Percentiles rank a stretch among this genome's conserved stretches.
Evolutionary conservation across 1,140 invertebrate species (phyloP).

Genomic region (Pectinophora gossypiella): DNA sequence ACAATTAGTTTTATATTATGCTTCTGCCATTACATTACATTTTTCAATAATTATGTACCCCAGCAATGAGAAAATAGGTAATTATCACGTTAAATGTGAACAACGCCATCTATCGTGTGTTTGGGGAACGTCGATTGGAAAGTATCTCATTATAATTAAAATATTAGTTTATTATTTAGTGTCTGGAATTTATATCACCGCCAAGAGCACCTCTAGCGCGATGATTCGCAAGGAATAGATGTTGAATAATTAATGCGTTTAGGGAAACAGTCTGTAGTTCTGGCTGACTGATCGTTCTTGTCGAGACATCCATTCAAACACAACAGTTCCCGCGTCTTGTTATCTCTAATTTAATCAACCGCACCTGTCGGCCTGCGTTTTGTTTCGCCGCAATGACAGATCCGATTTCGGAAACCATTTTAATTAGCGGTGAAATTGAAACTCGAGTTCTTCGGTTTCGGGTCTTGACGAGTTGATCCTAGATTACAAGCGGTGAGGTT

Average conservation of each 20-base stretch:
- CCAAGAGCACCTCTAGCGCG: background rate
- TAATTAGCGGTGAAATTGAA: background rate
- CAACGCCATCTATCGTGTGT: too few species aligned
- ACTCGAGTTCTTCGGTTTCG: background rate
- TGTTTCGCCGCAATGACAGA: slow-evolving; percentile 10
- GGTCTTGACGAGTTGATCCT: too few species aligned
- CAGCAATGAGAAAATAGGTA: too few species aligned
- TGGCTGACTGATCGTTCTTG: slow-evolving; percentile 12
- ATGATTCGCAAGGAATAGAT: slow-evolving; percentile 23
- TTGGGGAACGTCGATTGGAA: too few species aligned
- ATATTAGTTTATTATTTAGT: too few species aligned
- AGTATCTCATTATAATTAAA: too few species aligned
- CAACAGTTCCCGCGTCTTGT: slow-evolving; percentile 21
- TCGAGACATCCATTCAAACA: slow-evolving; percentile 10
- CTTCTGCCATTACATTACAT: too few species aligned
- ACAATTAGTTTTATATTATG: too few species aligned
- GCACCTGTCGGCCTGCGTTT: slow-evolving; percentile 13
- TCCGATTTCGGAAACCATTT: slow-evolving; percentile 15
- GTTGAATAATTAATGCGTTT: slow-evolving; percentile 46
- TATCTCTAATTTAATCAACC: slow-evolving; percentile 41
- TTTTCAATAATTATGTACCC: too few species aligned
- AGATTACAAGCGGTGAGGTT: too few species aligned
- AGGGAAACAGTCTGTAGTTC: background rate
- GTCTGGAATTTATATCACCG: too few species aligned
- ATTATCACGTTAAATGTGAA: too few species aligned